Percentiles rank a stretch among this genome's conserved stretches.
Evolutionary conservation across 2,888 invertebrate species (phyloP).

Genomic region (Aphrophora alni): DNA sequence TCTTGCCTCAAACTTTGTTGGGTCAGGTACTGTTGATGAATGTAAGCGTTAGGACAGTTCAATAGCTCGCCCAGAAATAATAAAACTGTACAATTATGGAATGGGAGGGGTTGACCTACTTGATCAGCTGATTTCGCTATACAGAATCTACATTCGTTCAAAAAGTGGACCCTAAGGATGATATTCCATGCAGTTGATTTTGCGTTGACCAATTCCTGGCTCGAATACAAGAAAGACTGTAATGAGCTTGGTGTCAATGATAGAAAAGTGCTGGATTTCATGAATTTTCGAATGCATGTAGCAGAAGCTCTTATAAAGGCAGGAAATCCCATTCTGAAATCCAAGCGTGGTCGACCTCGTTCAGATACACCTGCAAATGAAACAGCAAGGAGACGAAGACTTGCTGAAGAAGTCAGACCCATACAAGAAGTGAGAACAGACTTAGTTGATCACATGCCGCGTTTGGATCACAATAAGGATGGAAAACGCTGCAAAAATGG

Average conservation of each 20-base stretch:
- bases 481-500: conserved; percentile 44
- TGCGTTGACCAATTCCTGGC: conserved; percentile 26
- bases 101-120: conserved; percentile 41
- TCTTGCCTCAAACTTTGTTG: conserved; percentile 47
- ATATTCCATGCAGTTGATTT: conserved; percentile 37
- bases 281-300: background rate
- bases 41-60: conserved; percentile 44
- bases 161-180: conserved; percentile 34
- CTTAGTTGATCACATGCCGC: conserved; percentile 44
- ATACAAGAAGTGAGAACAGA: conserved; percentile 43
- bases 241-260: background rate
- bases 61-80: conserved; percentile 44
- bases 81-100: conserved; percentile 45
- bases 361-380: background rate
- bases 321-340: background rate
- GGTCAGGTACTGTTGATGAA: conserved; percentile 35
- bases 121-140: conserved; percentile 32
- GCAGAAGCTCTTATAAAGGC: background rate
- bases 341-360: conserved; percentile 12
- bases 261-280: background rate
- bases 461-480: conserved; percentile 40
- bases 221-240: conserved; percentile 24
- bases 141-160: conserved; percentile 27
- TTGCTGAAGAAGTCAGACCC: conserved; percentile 34
- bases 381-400: background rate